These are phyloP conservation scores for Antechinus stuartii DNA, from an alignment of 2,113 vertebrate species.

Conservation along the genomic window DNA sequence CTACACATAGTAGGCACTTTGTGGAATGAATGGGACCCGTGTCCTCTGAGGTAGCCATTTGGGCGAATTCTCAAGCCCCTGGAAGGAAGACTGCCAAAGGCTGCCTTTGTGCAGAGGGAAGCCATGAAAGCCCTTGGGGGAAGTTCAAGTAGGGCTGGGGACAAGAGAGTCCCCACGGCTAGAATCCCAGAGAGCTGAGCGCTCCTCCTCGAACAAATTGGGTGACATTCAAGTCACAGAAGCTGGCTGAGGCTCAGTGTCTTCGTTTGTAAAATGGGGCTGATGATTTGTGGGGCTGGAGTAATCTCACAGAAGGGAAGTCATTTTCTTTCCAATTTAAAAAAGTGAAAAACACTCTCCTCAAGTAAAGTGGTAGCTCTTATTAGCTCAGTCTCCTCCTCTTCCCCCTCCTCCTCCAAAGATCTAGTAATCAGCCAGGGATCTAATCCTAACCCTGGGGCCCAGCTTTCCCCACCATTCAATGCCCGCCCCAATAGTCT, in stretches of 20 bases:
- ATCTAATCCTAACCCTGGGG: conserved; percentile 64
- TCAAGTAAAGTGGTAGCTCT: conserved; percentile 63
- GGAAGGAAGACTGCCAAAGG: neutral
- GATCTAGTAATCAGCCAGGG: conserved; percentile 65
- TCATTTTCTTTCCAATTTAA: conserved; percentile 64
- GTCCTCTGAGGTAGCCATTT: neutral
- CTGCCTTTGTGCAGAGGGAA: conserved; percentile 28
- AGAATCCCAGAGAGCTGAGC: conserved; percentile 37
- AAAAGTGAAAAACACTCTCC: conserved; percentile 63
- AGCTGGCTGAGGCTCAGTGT: conserved; percentile 33
- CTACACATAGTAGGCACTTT: neutral
- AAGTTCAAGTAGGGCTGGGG: neutral
- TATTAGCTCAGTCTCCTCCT: conserved; percentile 67
- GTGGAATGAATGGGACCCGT: neutral
- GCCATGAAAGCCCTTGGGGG: neutral
- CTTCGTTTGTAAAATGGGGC: conserved; percentile 52
- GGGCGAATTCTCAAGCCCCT: neutral
- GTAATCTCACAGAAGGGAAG: conserved; percentile 47
- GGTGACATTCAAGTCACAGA: conserved; percentile 48
- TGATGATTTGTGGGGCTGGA: conserved; percentile 47
- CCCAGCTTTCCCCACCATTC: conserved; percentile 69
- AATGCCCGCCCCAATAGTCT: conserved; percentile 75
- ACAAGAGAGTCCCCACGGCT: conserved; percentile 22
- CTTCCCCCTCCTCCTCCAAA: neutral
- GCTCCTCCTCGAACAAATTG: conserved; percentile 41